A percentile compares a stretch with the other conserved stretches of the same genome.
phyloP scores from a whole-genome alignment of 2,888 invertebrate species.

The Fragum sueziense region DNA sequence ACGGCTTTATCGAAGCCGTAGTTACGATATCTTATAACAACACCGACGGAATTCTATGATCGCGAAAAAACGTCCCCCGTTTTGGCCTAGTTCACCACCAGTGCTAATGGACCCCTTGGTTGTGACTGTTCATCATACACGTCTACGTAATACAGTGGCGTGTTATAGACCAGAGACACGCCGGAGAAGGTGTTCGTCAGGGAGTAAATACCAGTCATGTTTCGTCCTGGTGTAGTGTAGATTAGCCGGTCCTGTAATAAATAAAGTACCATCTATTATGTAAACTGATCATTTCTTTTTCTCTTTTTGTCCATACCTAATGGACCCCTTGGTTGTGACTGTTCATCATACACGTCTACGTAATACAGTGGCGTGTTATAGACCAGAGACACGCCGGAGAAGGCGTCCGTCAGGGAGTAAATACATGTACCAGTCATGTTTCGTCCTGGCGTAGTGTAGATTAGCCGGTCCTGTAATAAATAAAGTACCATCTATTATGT shows the following conservation, averaged over 20 bases:
- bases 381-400: background rate
- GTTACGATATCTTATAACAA: no score
- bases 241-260: conserved; percentile 25
- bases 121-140: conserved; percentile 19
- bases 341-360: conserved; percentile 19
- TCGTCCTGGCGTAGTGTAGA: conserved; percentile 24
- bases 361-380: background rate
- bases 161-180: background rate
- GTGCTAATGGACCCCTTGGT: conserved; percentile 10
- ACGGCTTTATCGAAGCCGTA: no score
- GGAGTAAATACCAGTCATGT: conserved; percentile 27
- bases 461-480: conserved; percentile 26
- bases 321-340: conserved; percentile 11
- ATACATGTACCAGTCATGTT: conserved; percentile 29
- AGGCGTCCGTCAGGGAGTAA: conserved; percentile 25
- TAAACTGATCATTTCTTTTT: no score
- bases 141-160: conserved; percentile 14
- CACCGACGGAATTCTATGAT: no score
- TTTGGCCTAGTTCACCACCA: no score
- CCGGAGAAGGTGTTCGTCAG: conserved; percentile 13
- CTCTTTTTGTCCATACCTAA: no score
- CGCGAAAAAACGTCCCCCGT: no score
- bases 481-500: no score
- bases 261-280: no score
- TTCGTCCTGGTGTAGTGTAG: conserved; percentile 24